Evolutionary conservation across 2,888 invertebrate genomes (phyloP), one percentile per base, ranked within the genome.

Genomic region (Abscondita cerata): DNA sequence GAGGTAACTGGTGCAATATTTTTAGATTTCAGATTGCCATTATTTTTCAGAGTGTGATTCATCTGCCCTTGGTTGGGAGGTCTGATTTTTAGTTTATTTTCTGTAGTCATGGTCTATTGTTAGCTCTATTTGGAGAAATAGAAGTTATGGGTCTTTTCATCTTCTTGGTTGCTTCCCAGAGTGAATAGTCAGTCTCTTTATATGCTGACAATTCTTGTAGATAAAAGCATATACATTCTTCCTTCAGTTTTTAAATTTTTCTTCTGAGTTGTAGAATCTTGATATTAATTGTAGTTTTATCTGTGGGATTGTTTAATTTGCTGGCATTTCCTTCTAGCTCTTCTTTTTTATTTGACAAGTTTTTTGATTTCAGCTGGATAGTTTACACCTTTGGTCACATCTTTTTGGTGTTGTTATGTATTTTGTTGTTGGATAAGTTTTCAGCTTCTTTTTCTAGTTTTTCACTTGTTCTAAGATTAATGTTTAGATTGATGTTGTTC

Each of bases 1-100:
- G 52, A 56, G 50, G 52, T 36, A 25, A 54, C 55, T 41, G 18
- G 36, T 9, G 46, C 16, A 11, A 61, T 52, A 44, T 57, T 44
- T 57, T 56, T 40, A 6, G 46, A 44, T 44, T 13, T 44, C n/a
- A 2, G 2, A 34, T 62, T 57, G 11, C 34, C 34, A 46, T 44
- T 57, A 15, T 46, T 40, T 15, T 40, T 50, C 38, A 41, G 18
- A 8, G 8, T 40, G 16, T 41, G 20, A 38, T 31, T 9, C 11
- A 18, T 19, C 11, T 58, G 51, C 12, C 9, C 41, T 25, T 51
- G n/a, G 38, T 65, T 20, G 0, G 65, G 66, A 60, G 15, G 3
- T 66, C 52, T 1, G 69, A 67, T 54, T 70, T 70, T 52, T 70
- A n/a, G 64, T 1, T 46, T n/a, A 20, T 65, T 58, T 1, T 54